These are phyloP conservation scores for Eidolon dupreanum DNA, from an alignment of 2,797 vertebrate species.

Conservation along the genomic window DNA sequence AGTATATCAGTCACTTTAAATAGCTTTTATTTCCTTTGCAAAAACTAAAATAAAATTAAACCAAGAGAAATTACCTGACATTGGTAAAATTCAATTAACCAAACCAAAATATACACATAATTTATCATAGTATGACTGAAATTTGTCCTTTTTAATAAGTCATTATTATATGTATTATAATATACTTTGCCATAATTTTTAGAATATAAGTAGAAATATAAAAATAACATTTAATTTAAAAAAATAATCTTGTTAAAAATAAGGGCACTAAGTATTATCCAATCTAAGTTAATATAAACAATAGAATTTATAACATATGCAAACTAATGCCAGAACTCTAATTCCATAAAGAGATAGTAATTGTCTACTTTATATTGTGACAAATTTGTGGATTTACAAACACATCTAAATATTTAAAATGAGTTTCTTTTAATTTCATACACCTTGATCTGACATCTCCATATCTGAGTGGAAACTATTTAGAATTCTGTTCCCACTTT, in stretches of 20 bases:
- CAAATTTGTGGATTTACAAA: not conserved
- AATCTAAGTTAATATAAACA: not conserved
- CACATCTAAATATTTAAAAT: not conserved
- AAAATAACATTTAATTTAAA: not conserved
- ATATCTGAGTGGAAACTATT: not conserved
- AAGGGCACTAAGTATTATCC: not conserved
- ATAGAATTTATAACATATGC: not conserved
- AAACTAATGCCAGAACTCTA: not conserved
- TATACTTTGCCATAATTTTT: not conserved
- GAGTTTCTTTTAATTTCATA: not conserved
- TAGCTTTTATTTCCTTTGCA: slow-evolving; percentile 28
- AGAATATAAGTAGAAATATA: not conserved
- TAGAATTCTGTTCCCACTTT: not conserved
- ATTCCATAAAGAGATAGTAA: not conserved
- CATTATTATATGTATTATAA: not conserved
- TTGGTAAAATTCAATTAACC: not conserved
- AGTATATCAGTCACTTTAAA: not conserved
- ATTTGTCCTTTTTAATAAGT: not conserved
- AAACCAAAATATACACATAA: not conserved
- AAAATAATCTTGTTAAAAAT: not conserved
- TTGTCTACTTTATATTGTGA: not conserved
- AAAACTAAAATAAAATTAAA: slow-evolving; percentile 25
- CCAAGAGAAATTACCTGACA: not conserved
- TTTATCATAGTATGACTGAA: not conserved
- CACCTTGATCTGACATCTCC: not conserved